Evolutionary conservation across 1,140 invertebrate species (phyloP), one percentile per base, ranked within the genome.

Genomic region (Carposina sasakii): DNA sequence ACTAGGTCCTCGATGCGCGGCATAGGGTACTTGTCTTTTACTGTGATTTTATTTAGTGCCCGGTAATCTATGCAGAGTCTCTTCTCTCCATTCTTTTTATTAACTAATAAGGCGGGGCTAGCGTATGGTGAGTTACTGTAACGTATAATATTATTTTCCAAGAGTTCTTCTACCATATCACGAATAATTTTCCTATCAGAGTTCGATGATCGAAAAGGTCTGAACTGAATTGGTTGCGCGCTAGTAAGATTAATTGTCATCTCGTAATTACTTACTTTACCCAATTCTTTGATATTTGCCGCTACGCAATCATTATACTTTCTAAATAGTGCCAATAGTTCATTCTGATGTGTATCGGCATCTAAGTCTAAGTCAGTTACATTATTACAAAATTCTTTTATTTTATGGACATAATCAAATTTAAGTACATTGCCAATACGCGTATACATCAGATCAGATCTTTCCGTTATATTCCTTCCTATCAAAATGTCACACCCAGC

Each of bases 101-200:
- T 39, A 2, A 65, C 48, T 6, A 65, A 26, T 2, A 65, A 20
- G 1, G 59, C 55, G 3, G 62, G 65, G 26, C 53, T 57, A 5
- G 56, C 60, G 15, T 33, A 33, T 10, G 8, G 8, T 10, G 31
- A 33, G 3, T 33, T 33, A 13, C 31, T 33, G 4, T 60, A 55
- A 6, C 21, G 17, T 3, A 63, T 49, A 3, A 64, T 45, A 2
- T 53, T 54, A 26, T 45, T 30, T 21, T 45, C 42, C n/a, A 45
- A 24, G 5, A 45, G 20, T 17, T 45, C 42, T 20, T 31, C 34
- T 3, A 45, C 42, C 16, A 45, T 45, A 2, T 45, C 42, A 3
- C 42, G 28, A 13, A 45, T 45, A n/a, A 45, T 33, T 21, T 45
- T 31, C 28, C 42, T 19, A 22, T 45, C 42, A 5, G 30, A 5